phyloP scores from a whole-genome alignment of 2,113 vertebrate genomes.

The Pachypanchax playfairii region DNA sequence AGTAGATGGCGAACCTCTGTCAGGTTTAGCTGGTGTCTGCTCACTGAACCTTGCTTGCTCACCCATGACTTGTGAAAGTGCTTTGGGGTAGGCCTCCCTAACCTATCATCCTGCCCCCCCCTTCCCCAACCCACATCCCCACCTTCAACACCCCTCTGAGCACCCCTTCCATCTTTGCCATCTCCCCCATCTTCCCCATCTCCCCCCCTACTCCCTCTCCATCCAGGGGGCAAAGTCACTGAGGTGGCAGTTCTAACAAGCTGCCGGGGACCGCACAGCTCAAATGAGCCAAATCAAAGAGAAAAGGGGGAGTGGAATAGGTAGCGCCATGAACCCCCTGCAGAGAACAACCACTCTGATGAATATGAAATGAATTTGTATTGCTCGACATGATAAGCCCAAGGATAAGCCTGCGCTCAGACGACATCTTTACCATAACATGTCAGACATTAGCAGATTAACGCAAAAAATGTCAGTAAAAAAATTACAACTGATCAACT shows the following conservation, averaged over 20 bases:
- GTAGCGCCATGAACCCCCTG: slow-evolving; percentile 78
- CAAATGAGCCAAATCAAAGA: slow-evolving; percentile 86
- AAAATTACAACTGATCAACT: slow-evolving; percentile 26
- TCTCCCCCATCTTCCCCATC: slow-evolving; percentile 35
- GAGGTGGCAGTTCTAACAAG: slow-evolving; percentile 86
- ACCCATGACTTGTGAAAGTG: slow-evolving; percentile 76
- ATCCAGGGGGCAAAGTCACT: slow-evolving; percentile 81
- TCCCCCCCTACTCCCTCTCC: slow-evolving; percentile 39
- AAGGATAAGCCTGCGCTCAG: slow-evolving; percentile 72
- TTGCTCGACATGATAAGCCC: slow-evolving; percentile 79
- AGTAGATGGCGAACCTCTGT: slow-evolving; percentile 81
- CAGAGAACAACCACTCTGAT: slow-evolving; percentile 79
- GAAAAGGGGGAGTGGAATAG: slow-evolving; percentile 78
- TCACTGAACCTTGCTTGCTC: slow-evolving; percentile 69
- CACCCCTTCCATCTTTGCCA: slow-evolving; percentile 68
- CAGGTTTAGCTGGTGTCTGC: slow-evolving; percentile 59
- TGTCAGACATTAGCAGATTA: slow-evolving; percentile 57
- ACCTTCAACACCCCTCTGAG: slow-evolving; percentile 61
- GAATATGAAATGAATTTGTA: slow-evolving; percentile 84
- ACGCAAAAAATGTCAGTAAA: slow-evolving; percentile 46
- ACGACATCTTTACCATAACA: slow-evolving; percentile 52
- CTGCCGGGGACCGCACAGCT: slow-evolving; percentile 78
- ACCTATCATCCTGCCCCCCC: slow-evolving; percentile 63
- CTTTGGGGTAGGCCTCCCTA: slow-evolving; percentile 73
- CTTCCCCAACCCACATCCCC: slow-evolving; percentile 32